Evolutionary conservation across 2,113 vertebrate species (phyloP), one percentile per base, ranked within the genome.

Genomic region (Echinops telfairi): DNA sequence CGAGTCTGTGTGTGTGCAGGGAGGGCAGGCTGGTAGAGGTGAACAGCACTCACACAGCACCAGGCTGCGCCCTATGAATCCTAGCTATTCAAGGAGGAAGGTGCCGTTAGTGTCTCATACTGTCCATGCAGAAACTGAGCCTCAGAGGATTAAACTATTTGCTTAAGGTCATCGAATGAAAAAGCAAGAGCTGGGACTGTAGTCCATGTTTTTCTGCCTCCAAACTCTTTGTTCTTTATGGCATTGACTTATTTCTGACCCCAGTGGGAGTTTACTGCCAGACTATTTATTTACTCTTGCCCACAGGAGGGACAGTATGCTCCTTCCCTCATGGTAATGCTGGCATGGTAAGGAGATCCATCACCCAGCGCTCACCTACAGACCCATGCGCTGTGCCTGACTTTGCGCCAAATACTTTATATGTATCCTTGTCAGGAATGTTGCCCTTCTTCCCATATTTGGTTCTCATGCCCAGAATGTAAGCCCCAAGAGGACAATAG

Each of bases 231-330:
- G 36, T 14, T 38, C n/a, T 83, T 9, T 11, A 0, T 5, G 22
- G 8, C 22, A 0, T 3, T 17, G 2, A 8, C 64, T 89, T 64
- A 6, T 6, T 57, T 7, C 31, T 64, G 40, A 27, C 57, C 38
- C 27, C 27, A 20, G 27, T 4, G 88, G 38, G 20, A 25, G 9
- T 43, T 77, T 23, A 2, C 23, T 25, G 1, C 27, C 2, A 29
- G 0, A 0, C 14, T 0, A 0, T 36, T 88, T 0, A 0, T n/a
- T 88, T 10, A 0, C 0, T 80, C 33, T 47, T 58, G 22, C 10
- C 36, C 23, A 0, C 14, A 27, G 71, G 64, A 57, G 27, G 20
- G n/a, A 57, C 0, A 12, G 77, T 16, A 80, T 23, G 9, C 10
- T 27, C 40, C 0, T 27, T 12, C 6, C 38, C 40, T 91, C 47